A percentile compares a stretch with the other conserved stretches of the same genome.
Evolutionary conservation across 2,888 invertebrate genomes (phyloP).

Genomic region (Malthinus flaveolus): DNA sequence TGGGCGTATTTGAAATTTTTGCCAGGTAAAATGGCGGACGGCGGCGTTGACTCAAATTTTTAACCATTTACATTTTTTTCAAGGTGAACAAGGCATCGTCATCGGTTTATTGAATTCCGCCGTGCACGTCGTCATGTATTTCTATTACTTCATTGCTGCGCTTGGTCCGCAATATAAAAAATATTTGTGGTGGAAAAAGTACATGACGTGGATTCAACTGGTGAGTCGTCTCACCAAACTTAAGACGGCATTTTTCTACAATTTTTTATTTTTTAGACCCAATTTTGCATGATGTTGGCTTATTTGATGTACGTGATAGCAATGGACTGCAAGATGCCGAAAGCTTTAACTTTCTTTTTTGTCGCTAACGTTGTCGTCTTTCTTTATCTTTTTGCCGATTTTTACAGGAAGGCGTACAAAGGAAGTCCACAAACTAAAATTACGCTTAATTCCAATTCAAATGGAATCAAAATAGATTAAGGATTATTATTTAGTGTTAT

Average conservation of each 20-base stretch:
- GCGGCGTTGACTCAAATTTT: no score
- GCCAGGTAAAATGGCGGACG: constrained; percentile 60
- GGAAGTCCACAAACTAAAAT: constrained; percentile 29
- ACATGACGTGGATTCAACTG: constrained; percentile 85
- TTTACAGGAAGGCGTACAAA: constrained; percentile 61
- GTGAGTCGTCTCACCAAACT: constrained; percentile 59
- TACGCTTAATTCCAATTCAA: background rate
- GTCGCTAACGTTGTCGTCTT: constrained; percentile 70
- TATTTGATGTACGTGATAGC: constrained; percentile 69
- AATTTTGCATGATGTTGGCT: constrained; percentile 75
- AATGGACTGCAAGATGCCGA: constrained; percentile 72
- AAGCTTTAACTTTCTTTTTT: constrained; percentile 67
- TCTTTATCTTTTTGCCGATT: constrained; percentile 77
- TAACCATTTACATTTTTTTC: constrained; percentile 26
- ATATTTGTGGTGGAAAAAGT: constrained; percentile 94
- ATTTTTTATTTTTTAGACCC: constrained; percentile 59
- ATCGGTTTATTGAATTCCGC: constrained; percentile 86
- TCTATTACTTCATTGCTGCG: constrained; percentile 85
- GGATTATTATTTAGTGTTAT: constrained; percentile 2
- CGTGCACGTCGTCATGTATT: constrained; percentile 91
- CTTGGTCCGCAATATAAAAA: constrained; percentile 87
- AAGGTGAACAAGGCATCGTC: constrained; percentile 85
- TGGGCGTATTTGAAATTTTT: constrained; percentile 81
- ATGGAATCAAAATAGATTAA: constrained; percentile 3
- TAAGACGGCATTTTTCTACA: background rate